Conservation (phyloP, 1,140 invertebrate species). For the Brachionus sp. region DNA sequence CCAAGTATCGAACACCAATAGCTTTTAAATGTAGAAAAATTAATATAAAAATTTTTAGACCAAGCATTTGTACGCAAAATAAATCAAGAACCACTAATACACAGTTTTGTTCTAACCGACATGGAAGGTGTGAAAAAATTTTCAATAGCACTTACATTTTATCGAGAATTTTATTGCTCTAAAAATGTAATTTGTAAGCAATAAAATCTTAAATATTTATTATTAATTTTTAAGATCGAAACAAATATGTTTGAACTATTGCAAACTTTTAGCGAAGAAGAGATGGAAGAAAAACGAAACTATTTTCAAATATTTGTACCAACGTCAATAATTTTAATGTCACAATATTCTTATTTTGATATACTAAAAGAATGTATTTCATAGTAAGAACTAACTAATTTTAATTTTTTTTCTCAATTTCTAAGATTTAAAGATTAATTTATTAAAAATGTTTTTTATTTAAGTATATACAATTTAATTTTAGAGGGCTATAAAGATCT, state of each 20-base stretch:
- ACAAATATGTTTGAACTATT: constrained; percentile 8
- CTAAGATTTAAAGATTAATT: not conserved
- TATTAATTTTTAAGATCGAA: not conserved
- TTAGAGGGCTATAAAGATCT: not conserved
- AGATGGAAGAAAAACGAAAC: constrained; percentile 22
- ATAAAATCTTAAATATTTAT: not conserved
- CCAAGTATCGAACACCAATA: not conserved
- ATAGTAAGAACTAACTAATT: no score
- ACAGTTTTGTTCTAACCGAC: constrained; percentile 38
- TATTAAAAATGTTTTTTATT: not conserved
- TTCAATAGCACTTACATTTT: not conserved
- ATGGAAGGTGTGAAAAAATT: constrained; percentile 35
- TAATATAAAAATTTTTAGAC: not conserved
- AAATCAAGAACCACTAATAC: not conserved
- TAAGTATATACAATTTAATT: not conserved
- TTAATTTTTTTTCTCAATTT: not conserved
- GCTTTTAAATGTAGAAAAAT: not conserved
- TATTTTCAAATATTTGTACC: constrained; percentile 33
- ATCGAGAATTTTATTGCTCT: constrained; percentile 25
- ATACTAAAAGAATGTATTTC: constrained; percentile 23
- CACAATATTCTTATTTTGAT: constrained; percentile 30
- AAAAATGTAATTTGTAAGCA: not conserved
- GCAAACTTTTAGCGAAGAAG: not conserved
- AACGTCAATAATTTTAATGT: constrained; percentile 36
- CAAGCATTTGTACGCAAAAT: not conserved